Evolutionary conservation across 2,113 vertebrate genomes (phyloP).

Genomic region (Scomber colias): DNA sequence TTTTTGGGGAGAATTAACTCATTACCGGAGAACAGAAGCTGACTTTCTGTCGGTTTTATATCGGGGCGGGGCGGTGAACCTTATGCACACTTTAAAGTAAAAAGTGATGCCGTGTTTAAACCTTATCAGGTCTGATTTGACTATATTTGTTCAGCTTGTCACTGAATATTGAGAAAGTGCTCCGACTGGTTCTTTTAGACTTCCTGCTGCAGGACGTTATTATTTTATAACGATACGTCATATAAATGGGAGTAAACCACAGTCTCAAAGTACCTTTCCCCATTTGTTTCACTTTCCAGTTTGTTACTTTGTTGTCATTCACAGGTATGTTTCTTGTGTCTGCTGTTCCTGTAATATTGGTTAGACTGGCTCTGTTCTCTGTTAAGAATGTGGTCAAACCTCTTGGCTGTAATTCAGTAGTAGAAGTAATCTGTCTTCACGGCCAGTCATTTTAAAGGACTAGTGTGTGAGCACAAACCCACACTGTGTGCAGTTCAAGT

Average conservation of each 20-base stretch:
- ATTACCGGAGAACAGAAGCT: neutral
- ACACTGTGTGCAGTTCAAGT: no score
- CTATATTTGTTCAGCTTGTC: neutral
- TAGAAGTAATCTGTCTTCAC: neutral
- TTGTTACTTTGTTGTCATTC: neutral
- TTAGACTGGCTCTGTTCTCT: slow-evolving; percentile 25
- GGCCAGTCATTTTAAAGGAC: no score
- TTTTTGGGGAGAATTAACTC: no score
- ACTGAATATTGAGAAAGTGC: neutral
- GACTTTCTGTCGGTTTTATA: neutral
- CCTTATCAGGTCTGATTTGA: neutral
- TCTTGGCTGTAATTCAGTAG: neutral
- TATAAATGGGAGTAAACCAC: no score
- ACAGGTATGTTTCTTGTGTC: neutral
- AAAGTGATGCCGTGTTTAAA: neutral
- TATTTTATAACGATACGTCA: no score
- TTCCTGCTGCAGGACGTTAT: neutral
- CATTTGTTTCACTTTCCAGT: no score
- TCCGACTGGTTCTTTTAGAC: neutral
- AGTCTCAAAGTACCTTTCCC: no score
- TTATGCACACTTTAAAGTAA: neutral
- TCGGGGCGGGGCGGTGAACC: neutral
- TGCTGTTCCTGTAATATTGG: neutral
- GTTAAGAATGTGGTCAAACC: slow-evolving; percentile 41
- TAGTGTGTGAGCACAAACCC: neutral